Evolutionary conservation across 2,113 vertebrate genomes (phyloP), one percentile per base, ranked within the genome.

Genomic region (Laticauda colubrina): DNA sequence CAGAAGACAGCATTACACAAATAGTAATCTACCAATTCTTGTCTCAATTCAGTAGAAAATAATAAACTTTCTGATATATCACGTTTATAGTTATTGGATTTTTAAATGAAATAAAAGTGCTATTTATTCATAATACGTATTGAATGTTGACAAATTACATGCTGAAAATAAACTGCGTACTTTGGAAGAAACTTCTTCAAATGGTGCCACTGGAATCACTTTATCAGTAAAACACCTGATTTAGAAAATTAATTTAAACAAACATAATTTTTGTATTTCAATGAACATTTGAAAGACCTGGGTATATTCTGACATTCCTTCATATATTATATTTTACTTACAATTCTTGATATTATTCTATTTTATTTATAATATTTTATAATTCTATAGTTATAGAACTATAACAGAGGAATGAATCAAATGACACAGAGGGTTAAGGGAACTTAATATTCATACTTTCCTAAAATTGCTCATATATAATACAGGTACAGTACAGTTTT

Each of bases 351-450:
- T 20, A 29, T 81, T 15, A 59, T 91, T 85, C 15, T 55, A 18
- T 34, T 59, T 61, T 53, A 61, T 23, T 59, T 34, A 92, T 3
- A 23, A 9, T 39, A 21, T 29, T 69, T 3, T 89, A 92, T 20
- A 89, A 2, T 57, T 94, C 92, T 89, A 69, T 89, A 85, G 4
- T 26, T 55, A 92, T 5, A 89, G 64, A 93, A n/a, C 5, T 54
- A 6, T n/a, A 48, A 69, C 23, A 18, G 54, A 64, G n/a, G 3
- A 26, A 54, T 48, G 39, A 89, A 89, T 8, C 23, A 43, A 55
- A 51, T 39, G 45, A 34, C 43, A 24, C 3, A 88, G 3, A 81
- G 51, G 14, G 2, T 11, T 39, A 81, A 26, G 34, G 87, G 55
- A 64, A 54, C 24, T 39, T 18, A 91, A 92, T 75, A 23, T 12